A percentile compares a stretch with the other conserved stretches of the same genome.
Conservation (phyloP, 2,113 vertebrate genomes). For the Solenodon paradoxus region DNA sequence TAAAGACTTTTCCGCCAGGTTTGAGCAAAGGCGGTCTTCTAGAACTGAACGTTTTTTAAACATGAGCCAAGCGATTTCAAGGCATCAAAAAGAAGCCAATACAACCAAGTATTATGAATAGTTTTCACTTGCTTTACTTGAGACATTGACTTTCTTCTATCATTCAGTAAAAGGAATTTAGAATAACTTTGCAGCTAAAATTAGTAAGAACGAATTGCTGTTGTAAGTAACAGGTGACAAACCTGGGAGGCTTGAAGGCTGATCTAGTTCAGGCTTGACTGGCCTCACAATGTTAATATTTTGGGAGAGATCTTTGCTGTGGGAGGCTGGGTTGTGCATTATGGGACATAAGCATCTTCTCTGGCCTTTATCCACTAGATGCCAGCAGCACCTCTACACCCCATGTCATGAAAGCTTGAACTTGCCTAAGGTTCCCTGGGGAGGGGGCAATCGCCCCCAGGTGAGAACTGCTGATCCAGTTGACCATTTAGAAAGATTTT, state of each 20-base stretch:
- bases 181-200: not conserved
- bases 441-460: not conserved
- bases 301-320: not conserved
- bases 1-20: not conserved
- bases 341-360: not conserved
- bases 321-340: not conserved
- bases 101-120: not conserved
- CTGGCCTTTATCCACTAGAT: not conserved
- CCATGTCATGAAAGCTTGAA: not conserved
- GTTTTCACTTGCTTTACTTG: not conserved
- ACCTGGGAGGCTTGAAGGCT: not conserved
- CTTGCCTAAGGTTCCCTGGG: not conserved
- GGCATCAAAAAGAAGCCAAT: not conserved
- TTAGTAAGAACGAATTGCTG: too few relatives aligned
- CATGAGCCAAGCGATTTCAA: not conserved
- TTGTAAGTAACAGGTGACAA: too few relatives aligned
- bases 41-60: not conserved
- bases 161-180: not conserved
- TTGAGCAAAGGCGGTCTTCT: not conserved
- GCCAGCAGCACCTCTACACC: fast-evolving
- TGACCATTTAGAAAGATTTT: not conserved
- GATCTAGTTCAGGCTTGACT: not conserved
- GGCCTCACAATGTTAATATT: not conserved
- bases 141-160: not conserved
- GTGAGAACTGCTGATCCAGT: not conserved